Evolutionary conservation across 2,113 vertebrate genomes (phyloP).

Genomic region (Odontesthes bonariensis): DNA sequence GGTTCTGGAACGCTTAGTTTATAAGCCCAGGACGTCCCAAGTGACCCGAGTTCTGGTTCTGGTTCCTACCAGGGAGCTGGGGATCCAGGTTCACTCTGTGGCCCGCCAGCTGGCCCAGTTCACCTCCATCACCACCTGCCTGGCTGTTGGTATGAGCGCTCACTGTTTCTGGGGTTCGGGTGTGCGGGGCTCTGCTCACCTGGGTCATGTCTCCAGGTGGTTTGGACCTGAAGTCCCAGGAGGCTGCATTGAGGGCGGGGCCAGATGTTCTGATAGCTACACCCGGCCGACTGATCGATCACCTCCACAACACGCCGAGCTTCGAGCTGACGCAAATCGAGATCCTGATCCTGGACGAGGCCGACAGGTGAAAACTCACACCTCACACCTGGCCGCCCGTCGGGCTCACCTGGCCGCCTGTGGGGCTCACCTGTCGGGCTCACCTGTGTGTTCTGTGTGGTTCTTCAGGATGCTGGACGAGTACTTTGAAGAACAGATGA

Average conservation of each 20-base stretch:
- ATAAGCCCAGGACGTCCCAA: constrained; percentile 92
- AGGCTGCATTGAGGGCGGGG: constrained; percentile 89
- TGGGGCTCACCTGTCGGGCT: neutral
- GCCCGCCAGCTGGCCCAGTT: constrained; percentile 94
- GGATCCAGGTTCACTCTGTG: constrained; percentile 96
- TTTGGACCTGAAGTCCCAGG: constrained; percentile 95
- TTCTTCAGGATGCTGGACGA: constrained; percentile 94
- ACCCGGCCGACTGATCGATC: constrained; percentile 95
- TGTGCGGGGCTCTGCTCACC: neutral
- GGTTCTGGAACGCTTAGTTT: constrained; percentile 94
- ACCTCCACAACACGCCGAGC: constrained; percentile 97
- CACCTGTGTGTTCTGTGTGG: constrained; percentile 1
- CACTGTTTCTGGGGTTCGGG: neutral
- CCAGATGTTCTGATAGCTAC: constrained; percentile 97
- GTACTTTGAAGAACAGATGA: constrained; percentile 99
- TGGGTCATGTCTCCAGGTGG: constrained; percentile 83
- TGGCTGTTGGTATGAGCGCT: constrained; percentile 90
- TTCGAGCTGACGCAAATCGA: constrained; percentile 94
- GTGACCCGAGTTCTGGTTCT: constrained; percentile 93
- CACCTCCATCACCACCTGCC: constrained; percentile 89
- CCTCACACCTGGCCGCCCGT: neutral
- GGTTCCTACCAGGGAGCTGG: constrained; percentile 95
- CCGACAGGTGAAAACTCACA: constrained; percentile 84
- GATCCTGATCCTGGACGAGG: constrained; percentile 96
- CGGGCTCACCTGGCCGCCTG: neutral